phyloP scores from a whole-genome alignment of 2,888 invertebrate genomes.

The Phania funesta region DNA sequence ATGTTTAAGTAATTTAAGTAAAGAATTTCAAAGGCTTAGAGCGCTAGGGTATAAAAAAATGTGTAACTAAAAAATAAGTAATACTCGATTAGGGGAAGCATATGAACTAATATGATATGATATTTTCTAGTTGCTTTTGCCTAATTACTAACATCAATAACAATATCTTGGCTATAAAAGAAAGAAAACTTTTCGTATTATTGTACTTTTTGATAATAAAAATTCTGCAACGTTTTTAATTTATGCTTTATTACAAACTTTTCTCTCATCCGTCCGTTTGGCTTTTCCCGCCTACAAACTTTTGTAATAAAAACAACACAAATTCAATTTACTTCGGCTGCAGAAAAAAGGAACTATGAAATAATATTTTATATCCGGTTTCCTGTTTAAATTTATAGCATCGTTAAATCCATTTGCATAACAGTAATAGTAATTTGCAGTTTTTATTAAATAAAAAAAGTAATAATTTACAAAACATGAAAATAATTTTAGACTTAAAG shows the following conservation, averaged over 20 bases:
- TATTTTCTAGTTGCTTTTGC: no score
- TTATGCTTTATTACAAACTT: background rate
- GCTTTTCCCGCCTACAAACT: background rate
- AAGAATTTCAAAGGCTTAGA: no score
- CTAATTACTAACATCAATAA: no score
- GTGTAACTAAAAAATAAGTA: no score
- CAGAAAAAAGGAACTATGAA: background rate
- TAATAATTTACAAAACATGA: no score
- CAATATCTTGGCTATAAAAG: background rate
- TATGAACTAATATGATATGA: no score
- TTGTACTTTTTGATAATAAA: no score
- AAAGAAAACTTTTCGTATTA: background rate
- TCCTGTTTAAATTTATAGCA: constrained; percentile 59
- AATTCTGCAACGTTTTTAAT: background rate
- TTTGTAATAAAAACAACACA: background rate
- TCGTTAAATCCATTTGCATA: constrained; percentile 58
- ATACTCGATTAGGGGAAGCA: no score
- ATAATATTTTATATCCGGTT: constrained; percentile 49
- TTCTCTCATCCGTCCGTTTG: background rate
- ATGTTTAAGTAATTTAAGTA: no score
- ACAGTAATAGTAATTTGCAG: constrained; percentile 29
- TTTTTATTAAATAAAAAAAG: constrained; percentile 7
- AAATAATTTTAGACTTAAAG: no score
- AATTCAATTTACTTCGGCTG: background rate
- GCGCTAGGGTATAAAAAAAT: no score